Conservation (phyloP, 2,888 invertebrate genomes). For the Periphyllus acericola region DNA sequence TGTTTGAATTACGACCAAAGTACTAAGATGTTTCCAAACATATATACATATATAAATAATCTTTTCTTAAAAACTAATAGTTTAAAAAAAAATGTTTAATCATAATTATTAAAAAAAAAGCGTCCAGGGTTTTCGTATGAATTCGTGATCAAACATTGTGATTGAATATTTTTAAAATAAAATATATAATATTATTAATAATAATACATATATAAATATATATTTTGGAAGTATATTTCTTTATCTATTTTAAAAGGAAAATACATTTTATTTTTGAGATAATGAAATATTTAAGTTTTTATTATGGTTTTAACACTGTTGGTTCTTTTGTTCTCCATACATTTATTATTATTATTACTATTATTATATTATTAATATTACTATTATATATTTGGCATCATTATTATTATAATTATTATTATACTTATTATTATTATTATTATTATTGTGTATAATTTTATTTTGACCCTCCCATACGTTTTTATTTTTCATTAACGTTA, state of each 20-base stretch:
- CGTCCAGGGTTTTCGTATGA: slow-evolving; percentile 62
- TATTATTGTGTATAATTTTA: slow-evolving; percentile 28
- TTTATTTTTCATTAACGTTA: slow-evolving; percentile 23
- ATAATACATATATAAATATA: slow-evolving; percentile 51
- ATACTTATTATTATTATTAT: slow-evolving; percentile 22
- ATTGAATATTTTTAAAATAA: slow-evolving; percentile 61
- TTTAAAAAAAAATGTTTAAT: slow-evolving; percentile 52
- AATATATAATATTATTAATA: slow-evolving; percentile 54
- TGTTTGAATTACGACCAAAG: slow-evolving; percentile 35
- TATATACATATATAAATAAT: slow-evolving; percentile 16
- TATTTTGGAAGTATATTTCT: slow-evolving; percentile 59
- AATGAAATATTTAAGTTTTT: slow-evolving; percentile 60
- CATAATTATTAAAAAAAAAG: slow-evolving; percentile 59
- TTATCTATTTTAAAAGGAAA: slow-evolving; percentile 56
- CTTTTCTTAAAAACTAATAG: slow-evolving; percentile 48
- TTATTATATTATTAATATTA: slow-evolving; percentile 45
- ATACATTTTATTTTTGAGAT: slow-evolving; percentile 58
- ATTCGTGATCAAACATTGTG: slow-evolving; percentile 62
- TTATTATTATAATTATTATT: slow-evolving; percentile 48
- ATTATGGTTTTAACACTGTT: slow-evolving; percentile 61
- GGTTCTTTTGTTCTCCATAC: slow-evolving; percentile 60
- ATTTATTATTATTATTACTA: slow-evolving; percentile 43
- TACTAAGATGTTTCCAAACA: slow-evolving; percentile 36
- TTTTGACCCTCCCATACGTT: slow-evolving; percentile 26
- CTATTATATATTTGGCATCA: slow-evolving; percentile 49